Evolutionary conservation across 2,888 invertebrate species (phyloP).

Genomic region (Caenorhabditis sp.): DNA sequence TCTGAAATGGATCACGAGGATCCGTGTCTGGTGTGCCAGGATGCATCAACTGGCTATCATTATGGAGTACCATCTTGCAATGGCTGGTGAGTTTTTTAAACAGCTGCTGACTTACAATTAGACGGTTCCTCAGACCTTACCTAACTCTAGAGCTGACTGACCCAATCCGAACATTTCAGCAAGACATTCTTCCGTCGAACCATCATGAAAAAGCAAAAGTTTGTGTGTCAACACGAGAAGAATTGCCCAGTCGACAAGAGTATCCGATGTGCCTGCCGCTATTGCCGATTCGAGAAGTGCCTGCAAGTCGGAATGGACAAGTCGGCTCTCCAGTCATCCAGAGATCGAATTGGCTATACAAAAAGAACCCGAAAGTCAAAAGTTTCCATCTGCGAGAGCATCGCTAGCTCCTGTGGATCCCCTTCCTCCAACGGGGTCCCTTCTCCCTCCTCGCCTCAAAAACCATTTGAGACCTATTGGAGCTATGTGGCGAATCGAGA

Average conservation of each 20-base stretch:
- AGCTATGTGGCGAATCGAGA: conserved; percentile 48
- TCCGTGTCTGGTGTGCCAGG: conserved; percentile 77
- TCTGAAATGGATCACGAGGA: conserved; percentile 57
- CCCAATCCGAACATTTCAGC: no score
- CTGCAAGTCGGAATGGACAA: conserved; percentile 74
- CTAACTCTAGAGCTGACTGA: no score
- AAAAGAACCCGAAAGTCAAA: conserved; percentile 77
- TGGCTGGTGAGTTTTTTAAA: conserved; percentile 66
- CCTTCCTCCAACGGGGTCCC: no score
- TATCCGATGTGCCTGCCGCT: conserved; percentile 82
- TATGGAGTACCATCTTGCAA: conserved; percentile 81
- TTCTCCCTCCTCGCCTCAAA: conserved; percentile 21
- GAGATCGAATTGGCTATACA: conserved; percentile 83
- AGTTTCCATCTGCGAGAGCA: neutral
- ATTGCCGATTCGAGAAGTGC: conserved; percentile 79
- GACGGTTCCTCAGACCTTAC: no score
- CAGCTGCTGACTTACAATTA: neutral
- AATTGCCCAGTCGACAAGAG: conserved; percentile 77
- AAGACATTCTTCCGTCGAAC: conserved; percentile 82
- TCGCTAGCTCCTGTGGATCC: no score
- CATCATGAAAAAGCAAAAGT: conserved; percentile 82
- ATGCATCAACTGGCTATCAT: conserved; percentile 79
- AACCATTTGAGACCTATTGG: conserved; percentile 40
- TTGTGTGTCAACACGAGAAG: conserved; percentile 77
- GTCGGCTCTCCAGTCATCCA: conserved; percentile 80